Conservation (phyloP, 2,888 invertebrate genomes). For the Cerastis rubricosa region DNA sequence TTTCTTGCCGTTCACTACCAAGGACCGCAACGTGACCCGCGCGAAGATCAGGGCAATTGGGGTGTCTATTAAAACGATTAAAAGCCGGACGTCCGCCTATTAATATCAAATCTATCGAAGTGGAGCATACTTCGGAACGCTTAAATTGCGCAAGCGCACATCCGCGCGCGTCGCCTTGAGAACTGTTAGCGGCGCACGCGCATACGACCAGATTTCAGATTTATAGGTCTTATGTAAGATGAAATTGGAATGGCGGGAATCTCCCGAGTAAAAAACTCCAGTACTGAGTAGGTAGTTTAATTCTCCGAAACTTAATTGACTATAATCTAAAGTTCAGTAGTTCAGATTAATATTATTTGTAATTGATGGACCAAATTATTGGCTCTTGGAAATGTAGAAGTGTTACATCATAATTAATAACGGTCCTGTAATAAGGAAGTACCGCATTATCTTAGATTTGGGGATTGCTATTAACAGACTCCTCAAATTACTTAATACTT, state of each 20-base stretch:
- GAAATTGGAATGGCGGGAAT: constrained; percentile 20
- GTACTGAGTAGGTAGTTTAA: neutral
- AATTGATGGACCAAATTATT: neutral
- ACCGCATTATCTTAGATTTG: neutral
- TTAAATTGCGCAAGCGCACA: constrained; percentile 68
- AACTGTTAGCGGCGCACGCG: constrained; percentile 64
- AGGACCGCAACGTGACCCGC: constrained; percentile 51
- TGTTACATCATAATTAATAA: too few species aligned
- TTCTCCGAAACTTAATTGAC: neutral
- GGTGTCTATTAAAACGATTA: constrained; percentile 52
- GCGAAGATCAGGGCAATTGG: constrained; percentile 51
- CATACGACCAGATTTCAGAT: constrained; percentile 50
- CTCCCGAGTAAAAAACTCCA: neutral
- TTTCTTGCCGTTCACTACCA: constrained; percentile 39
- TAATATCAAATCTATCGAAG: constrained; percentile 61
- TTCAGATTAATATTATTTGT: neutral
- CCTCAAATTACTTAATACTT: too few species aligned
- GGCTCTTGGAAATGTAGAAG: constrained; percentile 4
- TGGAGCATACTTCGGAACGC: constrained; percentile 65
- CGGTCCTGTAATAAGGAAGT: neutral
- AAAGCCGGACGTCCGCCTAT: constrained; percentile 64
- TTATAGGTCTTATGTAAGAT: constrained; percentile 41
- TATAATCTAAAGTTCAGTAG: neutral
- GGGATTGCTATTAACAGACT: neutral
- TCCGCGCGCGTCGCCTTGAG: constrained; percentile 73